Evolutionary conservation across 2,888 invertebrate genomes (phyloP).

Genomic region (Nymphalis c-album): DNA sequence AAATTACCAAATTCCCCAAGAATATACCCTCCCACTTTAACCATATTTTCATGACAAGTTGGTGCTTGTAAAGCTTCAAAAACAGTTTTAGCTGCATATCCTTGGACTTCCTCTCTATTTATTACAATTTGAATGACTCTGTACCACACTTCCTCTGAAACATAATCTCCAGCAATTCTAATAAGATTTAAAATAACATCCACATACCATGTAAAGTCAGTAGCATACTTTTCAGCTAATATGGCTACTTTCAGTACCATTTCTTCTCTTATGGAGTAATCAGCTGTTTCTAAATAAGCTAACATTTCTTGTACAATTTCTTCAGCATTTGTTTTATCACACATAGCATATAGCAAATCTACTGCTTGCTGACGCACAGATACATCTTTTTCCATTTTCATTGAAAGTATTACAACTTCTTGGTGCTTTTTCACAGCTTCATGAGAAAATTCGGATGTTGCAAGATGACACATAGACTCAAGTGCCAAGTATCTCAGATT

Average conservation of each 20-base stretch:
- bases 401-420: conserved; percentile 98
- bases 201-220: conserved; percentile 99
- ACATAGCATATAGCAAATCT: conserved; percentile 99
- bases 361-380: conserved; percentile 99
- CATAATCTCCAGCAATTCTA: conserved; percentile 99
- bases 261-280: conserved; percentile 99
- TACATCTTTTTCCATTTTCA: conserved; percentile 99
- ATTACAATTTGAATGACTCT: conserved; percentile 99
- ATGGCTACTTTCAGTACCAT: conserved; percentile 99
- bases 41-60: conserved; percentile 99
- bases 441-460: conserved; percentile 99
- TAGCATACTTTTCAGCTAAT: conserved; percentile 99
- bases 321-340: conserved; percentile 99
- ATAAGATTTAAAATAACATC: conserved; percentile 99
- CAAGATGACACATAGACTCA: conserved; percentile 99
- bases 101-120: conserved; percentile 99
- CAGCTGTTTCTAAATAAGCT: conserved; percentile 98
- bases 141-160: conserved; percentile 99
- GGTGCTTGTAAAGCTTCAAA: conserved; percentile 99
- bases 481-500: conserved; percentile 98
- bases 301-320: conserved; percentile 99
- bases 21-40: conserved; percentile 99
- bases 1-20: conserved; percentile 99
- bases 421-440: conserved; percentile 99
- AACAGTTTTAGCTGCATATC: conserved; percentile 99